Percentiles rank a stretch among this genome's conserved stretches.
Conservation (phyloP, 2,888 invertebrate genomes). For the Heliconius ethilla region DNA sequence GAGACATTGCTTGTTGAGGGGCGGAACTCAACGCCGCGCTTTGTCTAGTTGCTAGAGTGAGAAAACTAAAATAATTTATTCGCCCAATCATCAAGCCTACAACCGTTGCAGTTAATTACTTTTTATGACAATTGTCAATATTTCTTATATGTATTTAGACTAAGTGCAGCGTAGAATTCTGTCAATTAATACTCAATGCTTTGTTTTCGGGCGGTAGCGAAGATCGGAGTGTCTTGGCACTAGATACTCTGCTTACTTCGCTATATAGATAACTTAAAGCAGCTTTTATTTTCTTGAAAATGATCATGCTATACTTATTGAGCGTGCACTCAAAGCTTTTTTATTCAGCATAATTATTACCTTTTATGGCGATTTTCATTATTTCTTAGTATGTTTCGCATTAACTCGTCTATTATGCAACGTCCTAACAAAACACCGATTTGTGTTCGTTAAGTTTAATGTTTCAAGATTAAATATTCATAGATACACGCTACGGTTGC, state of each 20-base stretch:
- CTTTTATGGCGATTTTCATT: constrained; percentile 9
- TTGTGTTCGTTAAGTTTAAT: background rate
- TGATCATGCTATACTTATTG: too few species aligned
- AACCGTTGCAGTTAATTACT: too few species aligned
- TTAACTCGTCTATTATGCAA: background rate
- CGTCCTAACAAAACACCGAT: constrained; percentile 4
- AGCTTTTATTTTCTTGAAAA: too few species aligned
- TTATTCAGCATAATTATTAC: background rate
- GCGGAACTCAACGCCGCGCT: too few species aligned
- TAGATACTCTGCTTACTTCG: too few species aligned
- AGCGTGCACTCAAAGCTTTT: background rate
- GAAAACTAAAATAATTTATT: too few species aligned
- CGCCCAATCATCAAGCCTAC: too few species aligned
- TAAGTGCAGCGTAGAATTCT: background rate
- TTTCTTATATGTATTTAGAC: background rate
- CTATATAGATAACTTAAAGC: too few species aligned
- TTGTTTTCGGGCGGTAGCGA: background rate
- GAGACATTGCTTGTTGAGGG: too few species aligned
- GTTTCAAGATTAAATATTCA: constrained; percentile 17
- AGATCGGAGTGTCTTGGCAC: background rate
- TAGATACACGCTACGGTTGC: background rate
- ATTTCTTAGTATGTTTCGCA: background rate
- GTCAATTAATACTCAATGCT: background rate
- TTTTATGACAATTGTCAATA: background rate
- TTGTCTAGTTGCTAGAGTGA: background rate